Evolutionary conservation across 2,113 vertebrate genomes (phyloP).

Genomic region (Petrocephalus zakoni): DNA sequence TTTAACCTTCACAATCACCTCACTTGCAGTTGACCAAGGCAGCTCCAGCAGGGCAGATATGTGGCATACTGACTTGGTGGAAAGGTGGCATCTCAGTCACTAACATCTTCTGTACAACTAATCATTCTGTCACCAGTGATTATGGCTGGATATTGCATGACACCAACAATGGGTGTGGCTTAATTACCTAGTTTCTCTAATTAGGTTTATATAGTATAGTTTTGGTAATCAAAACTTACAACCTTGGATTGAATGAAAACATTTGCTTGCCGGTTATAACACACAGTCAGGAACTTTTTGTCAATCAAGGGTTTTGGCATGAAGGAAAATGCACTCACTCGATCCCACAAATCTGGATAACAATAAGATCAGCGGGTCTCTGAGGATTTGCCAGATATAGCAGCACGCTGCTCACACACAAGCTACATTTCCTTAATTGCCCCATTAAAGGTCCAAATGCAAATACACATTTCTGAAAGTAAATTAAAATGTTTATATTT

Average conservation of each 20-base stretch:
- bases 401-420: neutral
- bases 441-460: neutral
- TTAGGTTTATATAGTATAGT: neutral
- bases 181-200: neutral
- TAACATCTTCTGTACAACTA: neutral
- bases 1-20: neutral
- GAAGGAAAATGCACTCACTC: neutral
- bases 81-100: neutral
- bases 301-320: neutral
- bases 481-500: neutral
- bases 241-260: neutral
- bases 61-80: neutral
- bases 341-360: neutral
- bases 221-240: neutral
- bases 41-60: neutral
- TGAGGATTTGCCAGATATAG: neutral
- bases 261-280: neutral
- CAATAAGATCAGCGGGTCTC: neutral
- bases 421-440: neutral
- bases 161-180: neutral
- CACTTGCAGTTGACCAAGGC: neutral
- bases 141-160: neutral
- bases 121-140: neutral
- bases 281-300: neutral
- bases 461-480: neutral